phyloP scores from a whole-genome alignment of 2,797 vertebrate species.

The Acomys russatus region DNA sequence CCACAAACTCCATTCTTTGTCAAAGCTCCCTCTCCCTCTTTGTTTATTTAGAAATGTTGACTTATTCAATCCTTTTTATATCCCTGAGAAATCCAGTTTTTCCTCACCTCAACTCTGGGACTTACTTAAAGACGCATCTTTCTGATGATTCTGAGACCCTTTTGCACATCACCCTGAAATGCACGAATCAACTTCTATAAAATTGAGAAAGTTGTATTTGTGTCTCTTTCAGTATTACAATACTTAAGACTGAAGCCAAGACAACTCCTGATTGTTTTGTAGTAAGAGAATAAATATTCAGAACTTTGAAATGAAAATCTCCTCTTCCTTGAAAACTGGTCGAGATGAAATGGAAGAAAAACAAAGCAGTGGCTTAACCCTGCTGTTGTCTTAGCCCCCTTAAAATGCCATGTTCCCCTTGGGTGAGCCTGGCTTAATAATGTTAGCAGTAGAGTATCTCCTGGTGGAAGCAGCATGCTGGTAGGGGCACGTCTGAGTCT shows the following conservation, averaged over 20 bases:
- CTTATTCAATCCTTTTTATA: neutral
- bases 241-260: neutral
- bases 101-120: neutral
- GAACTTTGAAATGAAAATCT: neutral
- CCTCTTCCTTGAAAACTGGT: neutral
- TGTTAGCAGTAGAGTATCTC: neutral
- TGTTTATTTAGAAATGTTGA: neutral
- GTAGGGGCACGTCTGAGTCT: neutral
- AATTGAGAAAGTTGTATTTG: neutral
- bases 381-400: too few species aligned
- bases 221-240: neutral
- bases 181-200: neutral
- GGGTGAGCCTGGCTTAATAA: neutral
- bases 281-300: neutral
- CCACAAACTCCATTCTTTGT: neutral
- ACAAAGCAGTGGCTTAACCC: neutral
- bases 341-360: neutral
- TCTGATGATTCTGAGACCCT: neutral
- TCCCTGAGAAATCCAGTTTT: neutral
- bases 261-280: neutral
- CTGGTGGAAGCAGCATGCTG: neutral
- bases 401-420: too few species aligned
- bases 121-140: too few species aligned
- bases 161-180: neutral
- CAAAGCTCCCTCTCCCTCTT: neutral